These are phyloP conservation scores for Rhynchonycteris naso DNA, from an alignment of 2,797 vertebrate species.

Conservation along the genomic window DNA sequence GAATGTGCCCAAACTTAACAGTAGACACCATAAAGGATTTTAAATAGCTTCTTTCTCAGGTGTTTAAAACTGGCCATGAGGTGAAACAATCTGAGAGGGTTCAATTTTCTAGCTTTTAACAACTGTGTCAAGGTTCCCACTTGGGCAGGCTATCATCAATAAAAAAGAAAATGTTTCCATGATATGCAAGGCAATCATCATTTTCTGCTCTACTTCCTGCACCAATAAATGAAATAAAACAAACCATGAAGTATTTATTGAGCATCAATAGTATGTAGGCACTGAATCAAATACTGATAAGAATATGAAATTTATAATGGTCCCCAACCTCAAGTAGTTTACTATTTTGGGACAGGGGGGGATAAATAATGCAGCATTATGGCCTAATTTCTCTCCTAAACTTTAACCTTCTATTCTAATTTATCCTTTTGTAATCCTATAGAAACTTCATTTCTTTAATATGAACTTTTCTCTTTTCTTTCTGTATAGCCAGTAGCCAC, in stretches of 20 bases:
- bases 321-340: neutral
- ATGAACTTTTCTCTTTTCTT: neutral
- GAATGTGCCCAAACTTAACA: neutral
- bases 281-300: neutral
- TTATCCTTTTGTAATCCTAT: neutral
- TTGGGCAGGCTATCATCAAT: neutral
- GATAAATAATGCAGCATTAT: neutral
- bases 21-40: neutral
- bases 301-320: neutral
- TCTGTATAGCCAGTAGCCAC: too few species aligned
- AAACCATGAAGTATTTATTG: neutral
- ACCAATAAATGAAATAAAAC: slow-evolving; percentile 31
- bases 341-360: neutral
- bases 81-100: neutral
- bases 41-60: neutral
- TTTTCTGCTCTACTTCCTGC: neutral
- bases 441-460: neutral
- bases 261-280: neutral
- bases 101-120: neutral
- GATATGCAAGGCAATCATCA: neutral
- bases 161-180: slow-evolving; percentile 12
- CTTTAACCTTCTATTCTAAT: neutral
- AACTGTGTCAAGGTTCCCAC: neutral
- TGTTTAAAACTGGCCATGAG: neutral
- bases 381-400: neutral